Evolutionary conservation across 2,797 vertebrate genomes (phyloP).

Genomic region (Vultur gryphus): DNA sequence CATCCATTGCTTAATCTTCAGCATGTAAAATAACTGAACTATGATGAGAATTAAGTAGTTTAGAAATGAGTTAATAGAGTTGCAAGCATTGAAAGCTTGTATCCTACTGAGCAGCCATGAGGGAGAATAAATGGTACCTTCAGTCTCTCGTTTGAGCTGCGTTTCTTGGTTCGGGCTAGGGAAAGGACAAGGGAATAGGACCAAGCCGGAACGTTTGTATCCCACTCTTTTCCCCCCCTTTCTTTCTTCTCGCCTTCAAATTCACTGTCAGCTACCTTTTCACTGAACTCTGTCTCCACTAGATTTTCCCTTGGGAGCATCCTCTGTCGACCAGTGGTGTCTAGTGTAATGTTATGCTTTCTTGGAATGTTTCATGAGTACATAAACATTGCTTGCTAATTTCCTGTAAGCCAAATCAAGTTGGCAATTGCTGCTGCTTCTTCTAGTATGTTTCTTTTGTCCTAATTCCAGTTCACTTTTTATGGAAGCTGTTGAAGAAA

Average conservation of each 20-base stretch:
- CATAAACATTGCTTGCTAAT: conserved; percentile 45
- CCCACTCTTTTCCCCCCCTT: not conserved
- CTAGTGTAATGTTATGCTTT: conserved; percentile 56
- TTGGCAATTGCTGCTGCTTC: conserved; percentile 28
- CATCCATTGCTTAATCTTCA: conserved; percentile 40
- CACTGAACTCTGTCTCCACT: not conserved
- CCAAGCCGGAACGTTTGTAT: not conserved
- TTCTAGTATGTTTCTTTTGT: conserved; percentile 56
- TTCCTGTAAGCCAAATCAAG: conserved; percentile 61
- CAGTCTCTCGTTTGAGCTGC: not conserved
- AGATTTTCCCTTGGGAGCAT: conserved; percentile 5
- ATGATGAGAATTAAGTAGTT: not conserved
- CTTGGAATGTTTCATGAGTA: conserved; percentile 59
- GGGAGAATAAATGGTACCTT: not conserved
- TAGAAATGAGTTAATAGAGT: not conserved
- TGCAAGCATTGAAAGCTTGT: not conserved
- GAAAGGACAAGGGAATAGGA: not conserved
- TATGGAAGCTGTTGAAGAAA: conserved; percentile 22
- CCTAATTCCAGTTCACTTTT: conserved; percentile 29
- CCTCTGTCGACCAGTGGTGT: conserved; percentile 42
- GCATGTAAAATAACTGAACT: not conserved
- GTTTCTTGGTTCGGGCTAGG: not conserved
- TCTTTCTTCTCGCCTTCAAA: not conserved
- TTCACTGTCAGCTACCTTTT: not conserved
- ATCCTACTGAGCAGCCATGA: not conserved